Evolutionary conservation across 2,113 vertebrate species (phyloP).

Genomic region (Phoenicopterus ruber): DNA sequence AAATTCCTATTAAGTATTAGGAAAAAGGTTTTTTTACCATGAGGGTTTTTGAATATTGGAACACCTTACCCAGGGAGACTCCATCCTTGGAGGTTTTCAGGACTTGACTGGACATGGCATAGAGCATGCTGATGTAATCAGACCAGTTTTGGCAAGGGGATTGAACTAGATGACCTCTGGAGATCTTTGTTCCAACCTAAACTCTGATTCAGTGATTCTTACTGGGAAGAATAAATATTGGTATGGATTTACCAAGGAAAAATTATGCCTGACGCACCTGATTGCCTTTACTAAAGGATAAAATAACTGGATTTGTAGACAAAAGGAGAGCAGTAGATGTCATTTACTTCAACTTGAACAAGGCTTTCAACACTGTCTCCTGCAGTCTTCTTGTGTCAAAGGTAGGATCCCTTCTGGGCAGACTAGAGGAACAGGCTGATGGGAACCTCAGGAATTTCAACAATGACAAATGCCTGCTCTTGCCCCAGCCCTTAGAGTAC

Average conservation of each 20-base stretch:
- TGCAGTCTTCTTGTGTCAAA: neutral
- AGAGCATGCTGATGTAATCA: neutral
- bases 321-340: neutral
- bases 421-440: neutral
- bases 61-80: neutral
- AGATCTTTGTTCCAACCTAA: neutral
- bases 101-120: neutral
- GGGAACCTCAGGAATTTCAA: neutral
- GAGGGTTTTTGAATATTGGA: neutral
- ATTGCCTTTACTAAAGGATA: neutral
- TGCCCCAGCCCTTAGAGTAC: neutral
- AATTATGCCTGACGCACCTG: neutral
- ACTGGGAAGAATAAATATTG: neutral
- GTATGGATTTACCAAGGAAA: neutral
- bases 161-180: neutral
- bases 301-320: neutral
- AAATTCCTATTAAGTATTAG: neutral
- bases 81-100: neutral
- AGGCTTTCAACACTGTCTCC: neutral
- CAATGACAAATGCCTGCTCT: neutral
- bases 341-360: neutral
- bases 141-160: neutral
- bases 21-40: neutral
- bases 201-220: neutral
- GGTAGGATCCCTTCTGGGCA: neutral